Conservation (phyloP, 1,140 invertebrate genomes). For the Drosophila varians region DNA sequence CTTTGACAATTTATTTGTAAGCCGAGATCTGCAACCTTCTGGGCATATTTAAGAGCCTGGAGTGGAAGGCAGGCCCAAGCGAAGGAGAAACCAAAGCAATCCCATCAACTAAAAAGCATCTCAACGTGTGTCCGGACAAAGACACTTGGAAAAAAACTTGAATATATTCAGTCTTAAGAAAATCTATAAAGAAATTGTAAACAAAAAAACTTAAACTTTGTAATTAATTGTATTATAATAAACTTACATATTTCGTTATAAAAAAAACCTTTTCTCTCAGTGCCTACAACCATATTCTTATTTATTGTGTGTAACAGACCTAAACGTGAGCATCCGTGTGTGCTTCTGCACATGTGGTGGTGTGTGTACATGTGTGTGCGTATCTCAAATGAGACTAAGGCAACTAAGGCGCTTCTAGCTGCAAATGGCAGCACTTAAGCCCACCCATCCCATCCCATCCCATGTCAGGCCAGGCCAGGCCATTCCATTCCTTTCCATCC, state of each 20-base stretch:
- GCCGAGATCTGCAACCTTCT: slow-evolving; percentile 31
- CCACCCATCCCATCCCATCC: slow-evolving; percentile 20
- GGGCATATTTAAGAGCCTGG: slow-evolving; percentile 51
- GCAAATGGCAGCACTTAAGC: slow-evolving; percentile 80
- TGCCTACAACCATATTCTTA: slow-evolving; percentile 6
- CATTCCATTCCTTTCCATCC: slow-evolving; percentile 8
- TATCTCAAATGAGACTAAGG: slow-evolving; percentile 69
- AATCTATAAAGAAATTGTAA: too few species aligned
- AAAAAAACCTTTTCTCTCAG: not conserved
- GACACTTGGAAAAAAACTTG: not conserved
- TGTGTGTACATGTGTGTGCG: slow-evolving; percentile 24
- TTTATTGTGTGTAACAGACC: slow-evolving; percentile 25
- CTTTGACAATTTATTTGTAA: slow-evolving; percentile 30
- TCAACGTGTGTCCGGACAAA: slow-evolving; percentile 62
- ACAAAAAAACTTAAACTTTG: too few species aligned
- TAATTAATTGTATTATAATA: too few species aligned
- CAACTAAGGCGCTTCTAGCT: slow-evolving; percentile 70
- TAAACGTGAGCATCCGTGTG: not conserved
- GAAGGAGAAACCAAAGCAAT: slow-evolving; percentile 71
- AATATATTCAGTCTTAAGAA: too few species aligned
- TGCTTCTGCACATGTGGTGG: not conserved
- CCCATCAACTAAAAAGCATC: slow-evolving; percentile 81
- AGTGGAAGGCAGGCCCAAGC: slow-evolving; percentile 17
- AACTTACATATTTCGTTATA: too few species aligned
- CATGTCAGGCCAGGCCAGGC: not conserved